A percentile compares a stretch with the other conserved stretches of the same genome.
These are phyloP conservation scores for Hirtodrosophila trivittata DNA, from an alignment of 2,888 invertebrate genomes.

Conservation along the genomic window DNA sequence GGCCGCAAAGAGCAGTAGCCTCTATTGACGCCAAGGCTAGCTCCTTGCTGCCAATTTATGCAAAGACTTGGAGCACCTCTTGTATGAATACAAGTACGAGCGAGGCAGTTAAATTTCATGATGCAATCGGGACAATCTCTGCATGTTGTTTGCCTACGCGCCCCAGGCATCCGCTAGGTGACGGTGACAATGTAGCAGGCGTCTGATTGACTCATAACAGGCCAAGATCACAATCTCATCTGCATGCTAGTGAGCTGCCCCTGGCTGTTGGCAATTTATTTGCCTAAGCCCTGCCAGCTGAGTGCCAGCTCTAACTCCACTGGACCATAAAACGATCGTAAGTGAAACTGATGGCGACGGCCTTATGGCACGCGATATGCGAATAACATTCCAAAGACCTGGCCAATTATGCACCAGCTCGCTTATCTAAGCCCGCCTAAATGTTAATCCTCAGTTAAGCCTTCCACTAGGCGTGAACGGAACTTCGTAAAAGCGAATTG, in stretches of 20 bases:
- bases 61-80: slow-evolving; percentile 55
- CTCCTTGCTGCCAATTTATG: slow-evolving; percentile 70
- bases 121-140: slow-evolving; percentile 75
- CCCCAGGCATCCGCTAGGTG: slow-evolving; percentile 52
- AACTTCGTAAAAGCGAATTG: slow-evolving; percentile 45
- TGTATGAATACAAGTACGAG: slow-evolving; percentile 11
- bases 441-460: slow-evolving; percentile 13
- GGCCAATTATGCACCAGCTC: slow-evolving; percentile 44
- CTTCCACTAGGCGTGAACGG: slow-evolving; percentile 9
- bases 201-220: slow-evolving; percentile 78
- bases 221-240: slow-evolving; percentile 70
- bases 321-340: slow-evolving; percentile 28
- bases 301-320: slow-evolving; percentile 12
- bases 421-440: slow-evolving; percentile 37
- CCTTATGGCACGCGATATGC: slow-evolving; percentile 60
- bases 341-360: slow-evolving; percentile 71
- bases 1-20: slow-evolving; percentile 27
- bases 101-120: slow-evolving; percentile 72
- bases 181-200: slow-evolving; percentile 75
- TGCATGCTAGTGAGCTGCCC: slow-evolving; percentile 53
- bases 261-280: slow-evolving; percentile 63
- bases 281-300: slow-evolving; percentile 52
- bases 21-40: slow-evolving; percentile 43
- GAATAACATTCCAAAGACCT: slow-evolving; percentile 29
- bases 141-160: slow-evolving; percentile 63